These are phyloP conservation scores for Indri indri DNA, from an alignment of 2,113 vertebrate genomes.

Conservation along the genomic window DNA sequence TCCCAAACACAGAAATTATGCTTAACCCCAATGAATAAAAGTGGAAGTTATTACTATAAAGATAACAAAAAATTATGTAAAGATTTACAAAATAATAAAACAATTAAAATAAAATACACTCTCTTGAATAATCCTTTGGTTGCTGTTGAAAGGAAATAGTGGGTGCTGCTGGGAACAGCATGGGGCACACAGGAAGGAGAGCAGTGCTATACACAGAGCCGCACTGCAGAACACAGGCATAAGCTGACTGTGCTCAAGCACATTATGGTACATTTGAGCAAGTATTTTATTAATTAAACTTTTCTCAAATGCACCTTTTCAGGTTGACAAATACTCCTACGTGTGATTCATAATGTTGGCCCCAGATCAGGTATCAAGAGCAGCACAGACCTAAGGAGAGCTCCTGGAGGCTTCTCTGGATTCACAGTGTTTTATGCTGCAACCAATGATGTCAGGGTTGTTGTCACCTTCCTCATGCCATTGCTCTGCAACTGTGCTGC, in stretches of 20 bases:
- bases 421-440: rapidly evolving
- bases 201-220: no score
- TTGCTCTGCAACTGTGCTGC: background rate
- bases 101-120: background rate
- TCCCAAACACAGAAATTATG: background rate
- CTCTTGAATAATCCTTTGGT: background rate
- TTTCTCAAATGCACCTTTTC: background rate
- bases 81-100: background rate
- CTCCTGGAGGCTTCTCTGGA: background rate
- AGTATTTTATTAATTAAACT: background rate
- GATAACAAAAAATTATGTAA: background rate
- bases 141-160: no score
- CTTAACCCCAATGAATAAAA: background rate
- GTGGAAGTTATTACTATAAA: background rate
- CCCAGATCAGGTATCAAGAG: background rate
- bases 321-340: background rate
- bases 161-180: no score
- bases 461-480: background rate
- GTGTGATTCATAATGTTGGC: background rate
- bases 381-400: rapidly evolving
- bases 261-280: background rate
- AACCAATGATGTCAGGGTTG: no score
- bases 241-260: background rate
- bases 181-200: no score
- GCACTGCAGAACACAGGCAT: no score